Evolutionary conservation across 2,888 invertebrate genomes (phyloP).

Genomic region (Lasioglossum lativentre): DNA sequence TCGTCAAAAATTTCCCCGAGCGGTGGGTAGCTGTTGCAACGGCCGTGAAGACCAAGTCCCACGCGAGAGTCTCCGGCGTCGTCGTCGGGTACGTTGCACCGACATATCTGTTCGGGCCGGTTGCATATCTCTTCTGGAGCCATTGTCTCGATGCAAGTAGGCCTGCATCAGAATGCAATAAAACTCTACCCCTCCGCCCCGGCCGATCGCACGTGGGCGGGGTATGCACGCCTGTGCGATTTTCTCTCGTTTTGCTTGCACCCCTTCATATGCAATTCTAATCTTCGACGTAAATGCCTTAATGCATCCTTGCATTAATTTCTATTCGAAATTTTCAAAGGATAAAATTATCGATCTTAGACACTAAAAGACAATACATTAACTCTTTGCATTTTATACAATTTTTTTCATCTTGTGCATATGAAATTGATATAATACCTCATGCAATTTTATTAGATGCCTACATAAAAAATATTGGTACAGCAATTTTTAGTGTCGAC

Average conservation of each 20-base stretch:
- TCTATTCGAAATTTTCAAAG: no score
- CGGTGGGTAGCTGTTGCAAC: constrained; percentile 67
- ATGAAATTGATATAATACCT: no score
- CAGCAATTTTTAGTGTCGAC: no score
- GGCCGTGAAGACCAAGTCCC: constrained; percentile 66
- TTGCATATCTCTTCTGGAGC: constrained; percentile 61
- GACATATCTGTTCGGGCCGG: constrained; percentile 65
- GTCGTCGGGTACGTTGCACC: constrained; percentile 56
- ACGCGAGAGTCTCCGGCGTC: constrained; percentile 59
- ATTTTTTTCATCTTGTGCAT: no score
- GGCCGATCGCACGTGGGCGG: constrained; percentile 49
- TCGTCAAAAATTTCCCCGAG: constrained; percentile 62
- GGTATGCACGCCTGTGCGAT: constrained; percentile 29
- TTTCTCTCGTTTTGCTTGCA: constrained; percentile 15
- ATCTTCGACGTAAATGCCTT: no score
- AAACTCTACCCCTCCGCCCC: constrained; percentile 49
- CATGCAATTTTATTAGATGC: no score
- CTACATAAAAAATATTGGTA: no score
- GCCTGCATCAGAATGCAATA: constrained; percentile 71
- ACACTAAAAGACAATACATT: no score
- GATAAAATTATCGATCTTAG: no score
- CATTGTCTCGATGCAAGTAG: constrained; percentile 70
- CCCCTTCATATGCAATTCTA: background rate
- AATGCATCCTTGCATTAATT: no score
- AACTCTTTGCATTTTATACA: no score